These are phyloP conservation scores for Portunus trituberculatus DNA, from an alignment of 1,140 invertebrate genomes.

Conservation along the genomic window DNA sequence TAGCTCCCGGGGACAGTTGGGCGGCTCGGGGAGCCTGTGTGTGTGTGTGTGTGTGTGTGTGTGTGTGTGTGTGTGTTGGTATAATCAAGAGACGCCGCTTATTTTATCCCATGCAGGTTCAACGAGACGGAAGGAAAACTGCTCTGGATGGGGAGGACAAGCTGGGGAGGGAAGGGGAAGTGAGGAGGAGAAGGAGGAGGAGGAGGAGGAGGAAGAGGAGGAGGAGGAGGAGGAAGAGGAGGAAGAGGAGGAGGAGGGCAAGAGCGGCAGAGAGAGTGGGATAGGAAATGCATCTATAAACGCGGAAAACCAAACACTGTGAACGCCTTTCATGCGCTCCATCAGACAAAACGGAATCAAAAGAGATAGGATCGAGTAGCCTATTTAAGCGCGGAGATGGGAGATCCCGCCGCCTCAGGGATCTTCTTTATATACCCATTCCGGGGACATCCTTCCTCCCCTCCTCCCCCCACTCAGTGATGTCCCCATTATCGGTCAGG, in stretches of 20 bases:
- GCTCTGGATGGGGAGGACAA: background rate
- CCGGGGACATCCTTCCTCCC: background rate
- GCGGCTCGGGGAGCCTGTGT: background rate
- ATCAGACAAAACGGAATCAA: constrained; percentile 36
- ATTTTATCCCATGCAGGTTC: background rate
- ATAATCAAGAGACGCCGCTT: background rate
- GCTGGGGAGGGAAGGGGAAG: background rate
- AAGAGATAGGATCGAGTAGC: constrained; percentile 47
- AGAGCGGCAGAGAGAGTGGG: background rate
- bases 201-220: too few species aligned
- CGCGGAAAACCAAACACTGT: background rate
- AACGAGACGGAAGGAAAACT: constrained; percentile 24
- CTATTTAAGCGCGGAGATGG: background rate
- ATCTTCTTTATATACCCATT: constrained; percentile 48
- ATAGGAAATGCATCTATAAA: constrained; percentile 12
- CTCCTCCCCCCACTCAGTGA: constrained; percentile 28
- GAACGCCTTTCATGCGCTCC: background rate
- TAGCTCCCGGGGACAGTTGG: background rate
- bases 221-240: background rate
- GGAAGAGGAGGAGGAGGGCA: background rate
- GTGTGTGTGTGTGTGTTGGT: background rate
- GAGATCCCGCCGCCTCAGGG: background rate
- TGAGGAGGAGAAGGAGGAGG: background rate
- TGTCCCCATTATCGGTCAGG: constrained; percentile 57
- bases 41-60: constrained; percentile 21